phyloP scores from a whole-genome alignment of 2,888 invertebrate species.

The Agonopterix arenella region DNA sequence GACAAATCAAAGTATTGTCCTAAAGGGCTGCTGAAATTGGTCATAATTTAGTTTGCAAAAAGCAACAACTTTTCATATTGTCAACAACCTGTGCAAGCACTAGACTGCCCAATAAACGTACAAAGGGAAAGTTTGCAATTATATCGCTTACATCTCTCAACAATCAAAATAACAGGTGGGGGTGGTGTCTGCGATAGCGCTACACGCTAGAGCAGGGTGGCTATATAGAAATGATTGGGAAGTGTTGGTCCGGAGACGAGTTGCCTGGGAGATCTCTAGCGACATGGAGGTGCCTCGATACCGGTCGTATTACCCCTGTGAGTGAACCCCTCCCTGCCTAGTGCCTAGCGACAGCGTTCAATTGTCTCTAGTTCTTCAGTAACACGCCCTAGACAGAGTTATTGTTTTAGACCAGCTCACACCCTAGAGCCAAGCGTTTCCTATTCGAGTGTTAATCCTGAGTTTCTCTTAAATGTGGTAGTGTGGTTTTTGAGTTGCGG shows the following conservation, averaged over 20 bases:
- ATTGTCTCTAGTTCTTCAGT: not conserved
- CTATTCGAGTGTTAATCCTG: too few species aligned
- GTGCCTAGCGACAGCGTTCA: not conserved
- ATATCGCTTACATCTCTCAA: slow-evolving; percentile 42
- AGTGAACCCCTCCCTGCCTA: slow-evolving; percentile 24
- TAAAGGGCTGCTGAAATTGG: too few species aligned
- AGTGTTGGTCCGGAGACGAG: slow-evolving; percentile 34
- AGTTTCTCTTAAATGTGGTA: too few species aligned
- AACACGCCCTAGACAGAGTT: too few species aligned
- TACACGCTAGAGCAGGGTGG: slow-evolving; percentile 19
- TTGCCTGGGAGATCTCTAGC: slow-evolving; percentile 69
- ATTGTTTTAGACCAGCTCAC: too few species aligned
- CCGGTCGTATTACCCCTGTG: slow-evolving; percentile 70
- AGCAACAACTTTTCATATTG: not conserved
- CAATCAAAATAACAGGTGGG: slow-evolving; percentile 43
- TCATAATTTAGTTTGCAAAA: not conserved
- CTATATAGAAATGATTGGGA: not conserved
- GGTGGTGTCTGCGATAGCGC: slow-evolving; percentile 42
- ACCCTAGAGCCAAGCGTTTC: too few species aligned
- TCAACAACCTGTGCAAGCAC: slow-evolving; percentile 21
- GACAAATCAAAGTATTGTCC: too few species aligned
- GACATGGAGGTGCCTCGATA: slow-evolving; percentile 74
- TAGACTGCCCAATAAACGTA: slow-evolving; percentile 13
- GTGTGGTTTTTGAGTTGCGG: too few species aligned
- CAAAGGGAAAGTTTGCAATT: slow-evolving; percentile 40